Evolutionary conservation across 2,888 invertebrate genomes (phyloP), one percentile per base, ranked within the genome.

Genomic region (Lasioglossum calceatum): DNA sequence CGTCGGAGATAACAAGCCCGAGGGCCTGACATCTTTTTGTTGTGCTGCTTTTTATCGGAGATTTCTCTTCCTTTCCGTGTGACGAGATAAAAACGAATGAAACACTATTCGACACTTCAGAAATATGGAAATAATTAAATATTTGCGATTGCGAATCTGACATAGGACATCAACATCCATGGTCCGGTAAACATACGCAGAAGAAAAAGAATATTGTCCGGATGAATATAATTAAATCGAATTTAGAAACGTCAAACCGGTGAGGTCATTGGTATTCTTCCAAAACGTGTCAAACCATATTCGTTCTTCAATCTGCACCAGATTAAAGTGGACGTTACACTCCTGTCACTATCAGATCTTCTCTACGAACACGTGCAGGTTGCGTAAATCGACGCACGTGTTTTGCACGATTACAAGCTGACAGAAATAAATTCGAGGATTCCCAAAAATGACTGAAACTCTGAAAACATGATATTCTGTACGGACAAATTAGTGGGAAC

Each of bases 381-480:
- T 81, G 72, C 71, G 71, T 81, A 81, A 84, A 61, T 77, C 23
- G 19, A 8, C 12, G 39, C 77, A 76, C 70, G 70, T 76, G 77
- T 77, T 50, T 19, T 12, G 5, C 27, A 23, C 42, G 39, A 32
- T 2, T 44, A n/a, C 42, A n/a, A 7, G 27, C 36, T 50, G 23
- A n/a, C 16, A 19, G 54, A 23, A 50, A 42, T 4, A 42, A 8
- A 44, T 42, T 54, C 54, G 32, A n/a, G 23, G 14, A 23, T 70
- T 10, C 39, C 4, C 36, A 19, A 23, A 70, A 70, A 23, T 8
- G 19, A 32, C 12, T 61, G 14, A 14, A 61, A 14, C 27, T 61
- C 61, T 5, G 14, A 0, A 61, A 61, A 14, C 27, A 27, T 27
- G 14, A 23, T 1, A 27, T 4, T 27, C 14, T 12, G 3, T 12